Conservation (phyloP, 2,113 vertebrate species). For the Mormyrus iriodes region DNA sequence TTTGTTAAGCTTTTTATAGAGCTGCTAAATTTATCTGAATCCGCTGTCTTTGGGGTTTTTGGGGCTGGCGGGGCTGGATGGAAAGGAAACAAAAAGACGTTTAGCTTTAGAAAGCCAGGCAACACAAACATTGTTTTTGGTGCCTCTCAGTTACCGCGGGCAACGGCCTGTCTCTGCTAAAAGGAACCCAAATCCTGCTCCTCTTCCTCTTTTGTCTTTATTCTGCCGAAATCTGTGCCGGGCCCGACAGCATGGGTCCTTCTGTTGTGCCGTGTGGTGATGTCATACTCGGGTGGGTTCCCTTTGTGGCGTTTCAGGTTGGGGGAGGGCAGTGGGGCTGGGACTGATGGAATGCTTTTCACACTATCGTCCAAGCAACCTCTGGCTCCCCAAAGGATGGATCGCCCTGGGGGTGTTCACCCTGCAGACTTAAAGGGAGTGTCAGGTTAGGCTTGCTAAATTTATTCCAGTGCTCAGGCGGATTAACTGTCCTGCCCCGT, state of each 20-base stretch:
- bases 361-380: background rate
- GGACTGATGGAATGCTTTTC: background rate
- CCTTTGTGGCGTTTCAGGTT: background rate
- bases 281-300: constrained; percentile 7
- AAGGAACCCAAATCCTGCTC: background rate
- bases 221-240: constrained; percentile 2
- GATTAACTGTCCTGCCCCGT: background rate
- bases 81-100: background rate
- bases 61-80: background rate
- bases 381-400: background rate
- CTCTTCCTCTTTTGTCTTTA: background rate
- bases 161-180: background rate
- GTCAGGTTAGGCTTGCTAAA: constrained; percentile 2
- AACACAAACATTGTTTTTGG: constrained; percentile 18
- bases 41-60: background rate
- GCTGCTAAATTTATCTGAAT: constrained; percentile 7
- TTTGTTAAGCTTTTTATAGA: constrained; percentile 18
- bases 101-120: background rate
- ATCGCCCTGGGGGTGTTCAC: background rate
- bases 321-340: background rate
- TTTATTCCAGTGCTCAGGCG: background rate
- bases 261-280: background rate
- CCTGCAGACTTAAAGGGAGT: background rate
- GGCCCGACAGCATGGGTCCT: background rate
- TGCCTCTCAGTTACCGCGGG: constrained; percentile 13